These are phyloP conservation scores for Bergia sp. DNA, from an alignment of 92 coral and sea anemone genomes.

Conservation along the genomic window DNA sequence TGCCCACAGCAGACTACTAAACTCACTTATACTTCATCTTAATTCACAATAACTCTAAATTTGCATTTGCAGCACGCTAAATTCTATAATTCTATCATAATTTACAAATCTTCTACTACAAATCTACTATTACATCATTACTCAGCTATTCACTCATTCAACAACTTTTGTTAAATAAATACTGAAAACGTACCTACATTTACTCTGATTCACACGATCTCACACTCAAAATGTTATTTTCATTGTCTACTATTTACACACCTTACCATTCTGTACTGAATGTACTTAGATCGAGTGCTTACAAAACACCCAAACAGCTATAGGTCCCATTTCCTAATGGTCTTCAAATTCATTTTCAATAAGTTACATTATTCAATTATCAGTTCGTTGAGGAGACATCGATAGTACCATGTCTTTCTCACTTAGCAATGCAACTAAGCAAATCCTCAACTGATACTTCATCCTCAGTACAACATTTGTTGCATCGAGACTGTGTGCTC, in stretches of 20 bases:
- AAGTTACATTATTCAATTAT: not conserved
- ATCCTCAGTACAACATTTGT: not conserved
- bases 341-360: not conserved
- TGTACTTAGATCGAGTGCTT: not conserved
- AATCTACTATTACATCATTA: too few species aligned
- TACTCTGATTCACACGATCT: not conserved
- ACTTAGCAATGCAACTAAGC: not conserved
- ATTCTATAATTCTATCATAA: not conserved
- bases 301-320: not conserved
- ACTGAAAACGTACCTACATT: not conserved
- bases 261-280: conserved; percentile 2
- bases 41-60: too few species aligned
- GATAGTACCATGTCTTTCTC: not conserved
- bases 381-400: not conserved
- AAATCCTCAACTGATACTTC: not conserved
- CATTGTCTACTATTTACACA: conserved; percentile 24
- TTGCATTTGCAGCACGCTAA: not conserved
- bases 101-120: not conserved
- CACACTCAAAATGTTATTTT: not conserved
- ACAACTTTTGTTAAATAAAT: conserved; percentile 13
- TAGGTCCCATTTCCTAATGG: not conserved
- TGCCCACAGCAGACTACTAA: not conserved
- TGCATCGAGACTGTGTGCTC: not conserved
- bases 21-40: not conserved
- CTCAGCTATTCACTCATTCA: conserved; percentile 3